A percentile compares a stretch with the other conserved stretches of the same genome.
phyloP scores from a whole-genome alignment of 2,888 invertebrate species.

The Pycnomerus fuliginosus region DNA sequence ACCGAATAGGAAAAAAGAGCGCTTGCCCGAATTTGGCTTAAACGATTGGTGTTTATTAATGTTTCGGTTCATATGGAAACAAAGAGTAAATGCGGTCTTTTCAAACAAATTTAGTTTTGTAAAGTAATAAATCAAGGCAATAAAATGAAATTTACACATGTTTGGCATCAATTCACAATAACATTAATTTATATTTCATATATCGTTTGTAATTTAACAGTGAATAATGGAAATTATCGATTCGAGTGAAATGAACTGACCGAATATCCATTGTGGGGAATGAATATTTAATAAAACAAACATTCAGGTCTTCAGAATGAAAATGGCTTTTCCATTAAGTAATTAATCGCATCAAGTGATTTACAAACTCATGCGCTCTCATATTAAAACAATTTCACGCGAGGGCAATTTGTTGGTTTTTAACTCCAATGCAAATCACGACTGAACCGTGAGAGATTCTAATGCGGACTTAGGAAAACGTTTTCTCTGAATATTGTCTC shows the following conservation, averaged over 20 bases:
- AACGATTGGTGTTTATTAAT: slow-evolving; percentile 9
- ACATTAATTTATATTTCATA: slow-evolving; percentile 44
- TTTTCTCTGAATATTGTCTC: slow-evolving; percentile 22
- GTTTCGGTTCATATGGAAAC: slow-evolving; percentile 13
- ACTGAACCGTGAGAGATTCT: slow-evolving; percentile 27
- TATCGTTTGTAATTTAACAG: slow-evolving; percentile 38
- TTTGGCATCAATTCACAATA: slow-evolving; percentile 40
- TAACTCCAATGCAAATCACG: slow-evolving; percentile 34
- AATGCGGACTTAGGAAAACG: slow-evolving; percentile 14
- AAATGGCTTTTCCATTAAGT: slow-evolving; percentile 43
- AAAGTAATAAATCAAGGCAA: slow-evolving; percentile 39
- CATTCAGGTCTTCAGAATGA: slow-evolving; percentile 25
- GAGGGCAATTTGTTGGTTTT: slow-evolving; percentile 38
- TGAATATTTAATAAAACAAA: slow-evolving; percentile 43
- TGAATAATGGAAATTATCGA: slow-evolving; percentile 37
- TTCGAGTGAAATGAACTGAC: slow-evolving; percentile 28
- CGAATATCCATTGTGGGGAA: slow-evolving; percentile 32
- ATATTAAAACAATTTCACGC: too few relatives aligned
- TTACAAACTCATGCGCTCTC: too few relatives aligned
- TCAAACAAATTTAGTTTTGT: slow-evolving; percentile 41
- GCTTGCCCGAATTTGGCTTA: slow-evolving; percentile 19
- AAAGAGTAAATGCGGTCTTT: slow-evolving; percentile 25
- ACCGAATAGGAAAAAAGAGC: slow-evolving; percentile 5
- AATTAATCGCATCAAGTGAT: slow-evolving; percentile 41
- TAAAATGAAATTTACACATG: slow-evolving; percentile 46